phyloP scores from a whole-genome alignment of 2,888 invertebrate species.

The Hemistola chrysoprasaria region DNA sequence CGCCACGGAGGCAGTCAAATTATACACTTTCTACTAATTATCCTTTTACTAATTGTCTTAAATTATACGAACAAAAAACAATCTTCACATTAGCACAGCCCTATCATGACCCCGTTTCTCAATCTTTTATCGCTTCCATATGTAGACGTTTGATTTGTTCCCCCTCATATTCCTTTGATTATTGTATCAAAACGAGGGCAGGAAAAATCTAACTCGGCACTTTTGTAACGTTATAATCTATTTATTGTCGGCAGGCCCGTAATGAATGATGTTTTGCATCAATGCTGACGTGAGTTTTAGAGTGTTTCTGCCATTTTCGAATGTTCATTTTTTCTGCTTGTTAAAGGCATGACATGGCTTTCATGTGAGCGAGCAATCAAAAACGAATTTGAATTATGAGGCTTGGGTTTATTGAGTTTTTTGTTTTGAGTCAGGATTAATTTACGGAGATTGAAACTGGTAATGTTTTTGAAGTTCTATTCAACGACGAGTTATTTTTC shows the following conservation, averaged over 20 bases:
- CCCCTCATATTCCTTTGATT: conserved; percentile 79
- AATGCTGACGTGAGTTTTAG: conserved; percentile 60
- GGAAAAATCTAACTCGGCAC: conserved; percentile 64
- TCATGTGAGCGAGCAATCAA: conserved; percentile 60
- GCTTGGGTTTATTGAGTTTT: conserved; percentile 38
- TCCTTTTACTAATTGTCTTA: too few species aligned
- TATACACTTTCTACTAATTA: too few species aligned
- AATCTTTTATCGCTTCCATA: conserved; percentile 74
- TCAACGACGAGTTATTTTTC: too few species aligned
- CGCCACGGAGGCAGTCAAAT: too few species aligned
- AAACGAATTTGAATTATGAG: conserved; percentile 52
- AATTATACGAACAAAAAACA: too few species aligned
- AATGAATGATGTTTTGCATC: conserved; percentile 76
- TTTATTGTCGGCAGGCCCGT: conserved; percentile 69
- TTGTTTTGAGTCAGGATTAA: conserved; percentile 33
- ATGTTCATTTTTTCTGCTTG: conserved; percentile 45
- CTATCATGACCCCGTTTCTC: conserved; percentile 50
- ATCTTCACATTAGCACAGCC: conserved; percentile 38
- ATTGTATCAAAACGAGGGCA: conserved; percentile 73
- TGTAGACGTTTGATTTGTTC: conserved; percentile 68
- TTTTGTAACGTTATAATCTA: conserved; percentile 74
- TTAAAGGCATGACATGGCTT: conserved; percentile 60
- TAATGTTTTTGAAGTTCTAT: too few species aligned
- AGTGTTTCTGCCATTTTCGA: conserved; percentile 40
- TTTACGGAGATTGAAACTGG: conserved; percentile 11